Evolutionary conservation across 30 jellyfish, hydroid and myxozoan genomes (phyloP).

Genomic region (Aurelia sp.): DNA sequence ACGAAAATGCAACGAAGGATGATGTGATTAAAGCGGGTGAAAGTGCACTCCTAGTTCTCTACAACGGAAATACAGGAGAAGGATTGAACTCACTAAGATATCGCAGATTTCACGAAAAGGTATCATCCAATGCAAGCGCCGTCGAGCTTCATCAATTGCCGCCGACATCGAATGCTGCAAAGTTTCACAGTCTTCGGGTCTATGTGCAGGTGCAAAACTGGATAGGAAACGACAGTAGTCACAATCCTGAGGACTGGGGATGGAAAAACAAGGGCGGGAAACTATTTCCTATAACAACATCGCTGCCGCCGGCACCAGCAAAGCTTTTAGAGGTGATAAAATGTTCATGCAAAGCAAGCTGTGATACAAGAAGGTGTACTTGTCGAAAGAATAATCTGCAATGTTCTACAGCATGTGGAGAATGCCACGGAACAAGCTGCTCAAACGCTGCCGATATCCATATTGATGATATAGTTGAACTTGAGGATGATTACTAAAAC

Average conservation of each 20-base stretch:
- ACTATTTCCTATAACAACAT: constrained; percentile 26
- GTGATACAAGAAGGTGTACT: constrained; percentile 31
- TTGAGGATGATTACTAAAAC: background rate
- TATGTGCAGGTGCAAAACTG: constrained; percentile 45
- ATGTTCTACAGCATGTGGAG: constrained; percentile 55
- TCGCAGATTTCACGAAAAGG: constrained; percentile 41
- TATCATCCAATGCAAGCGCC: constrained; percentile 1
- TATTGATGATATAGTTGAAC: constrained; percentile 16
- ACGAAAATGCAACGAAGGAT: constrained; percentile 18
- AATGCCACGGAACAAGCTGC: constrained; percentile 49
- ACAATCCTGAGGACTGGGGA: constrained; percentile 49
- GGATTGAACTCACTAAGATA: constrained; percentile 21
- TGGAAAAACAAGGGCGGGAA: constrained; percentile 32
- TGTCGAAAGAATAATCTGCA: constrained; percentile 38
- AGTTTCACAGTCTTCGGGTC: constrained; percentile 45
- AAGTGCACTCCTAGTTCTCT: constrained; percentile 40
- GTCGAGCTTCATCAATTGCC: constrained; percentile 34
- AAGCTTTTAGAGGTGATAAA: constrained; percentile 23
- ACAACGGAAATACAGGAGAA: constrained; percentile 23
- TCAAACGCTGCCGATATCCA: constrained; percentile 17
- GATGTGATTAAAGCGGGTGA: constrained; percentile 37
- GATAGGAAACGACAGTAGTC: constrained; percentile 31
- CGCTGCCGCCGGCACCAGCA: constrained; percentile 54
- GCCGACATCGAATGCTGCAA: constrained; percentile 73
- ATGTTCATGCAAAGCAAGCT: constrained; percentile 52